Base-by-base conservation (phyloP, 2,888 invertebrate genomes). In the Xiphydria camelus region DNA sequence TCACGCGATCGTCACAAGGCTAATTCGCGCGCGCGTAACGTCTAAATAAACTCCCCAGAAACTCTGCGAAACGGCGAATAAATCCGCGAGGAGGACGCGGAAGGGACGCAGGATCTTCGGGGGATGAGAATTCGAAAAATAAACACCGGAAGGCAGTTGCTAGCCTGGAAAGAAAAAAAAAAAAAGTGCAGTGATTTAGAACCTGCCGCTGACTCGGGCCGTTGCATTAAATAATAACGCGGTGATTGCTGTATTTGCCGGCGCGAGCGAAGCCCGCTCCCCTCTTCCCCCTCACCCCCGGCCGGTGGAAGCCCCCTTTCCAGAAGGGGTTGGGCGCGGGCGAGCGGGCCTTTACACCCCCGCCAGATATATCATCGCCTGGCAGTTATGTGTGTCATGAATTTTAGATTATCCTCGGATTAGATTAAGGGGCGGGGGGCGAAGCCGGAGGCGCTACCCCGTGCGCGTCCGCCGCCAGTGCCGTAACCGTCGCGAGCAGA, bases 341-440 rank as follows among this genome's bases (percentile, higher is more conserved):
- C 22, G 31, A 22, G 36, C 40, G 49, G 52, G 55, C 59, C 53
- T 55, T 54, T 59, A 58, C 53, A 59, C 59, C 64, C 64, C 68
- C 57, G 55, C 63, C 66, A 70, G 67, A 72, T 72, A 72, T 72
- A 72, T 72, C 72, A 72, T 72, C 72, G 71, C 68, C 69, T 72
- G 72, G 72, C 72, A 72, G 71, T 72, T 72, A 72, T 72, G 72
- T 71, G 69, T 71, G 68, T 67, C 72, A 72, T 72, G 72, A 71
- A 72, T 72, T 72, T 71, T 72, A 68, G 68, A 72, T 72, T 70
- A 70, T 70, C 64, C 68, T 66, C 56, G 68, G 72, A 72, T 71
- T 72, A 70, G 70, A 72, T 72, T 70, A 72, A 71, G 69, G 70
- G 66, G 48, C 36, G 42, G 46, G 40, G 32, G 37, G 15, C 1